Evolutionary conservation across 2,113 vertebrate species (phyloP).

Genomic region (Rhadina sibilatrix): DNA sequence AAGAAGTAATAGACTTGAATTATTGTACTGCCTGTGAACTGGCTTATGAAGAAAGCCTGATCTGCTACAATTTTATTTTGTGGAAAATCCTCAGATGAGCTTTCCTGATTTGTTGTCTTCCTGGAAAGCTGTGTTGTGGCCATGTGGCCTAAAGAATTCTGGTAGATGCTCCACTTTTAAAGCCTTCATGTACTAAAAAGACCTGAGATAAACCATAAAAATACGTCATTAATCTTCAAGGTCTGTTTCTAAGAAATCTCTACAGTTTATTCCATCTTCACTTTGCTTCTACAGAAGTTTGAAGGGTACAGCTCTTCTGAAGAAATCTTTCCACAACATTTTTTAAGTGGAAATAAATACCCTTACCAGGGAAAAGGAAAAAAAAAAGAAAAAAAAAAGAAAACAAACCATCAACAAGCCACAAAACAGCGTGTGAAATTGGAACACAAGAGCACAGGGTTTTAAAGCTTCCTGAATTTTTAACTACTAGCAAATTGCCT

Average conservation of each 20-base stretch:
- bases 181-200: neutral
- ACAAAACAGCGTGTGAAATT: constrained; percentile 31
- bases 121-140: constrained; percentile 6
- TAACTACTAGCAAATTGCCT: constrained; percentile 68
- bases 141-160: neutral
- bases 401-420: neutral
- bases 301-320: neutral
- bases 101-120: constrained; percentile 4
- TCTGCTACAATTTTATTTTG: neutral
- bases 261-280: neutral
- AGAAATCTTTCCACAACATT: neutral
- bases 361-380: neutral
- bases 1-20: neutral
- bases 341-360: neutral
- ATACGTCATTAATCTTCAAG: accelerated
- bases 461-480: constrained; percentile 64
- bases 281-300: neutral
- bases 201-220: neutral
- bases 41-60: neutral
- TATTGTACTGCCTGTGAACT: neutral
- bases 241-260: neutral
- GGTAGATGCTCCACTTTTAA: neutral
- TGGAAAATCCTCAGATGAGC: neutral
- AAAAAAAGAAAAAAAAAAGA: neutral
- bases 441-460: constrained; percentile 7